Base-by-base conservation (phyloP, 2,888 invertebrate species). In the Arctia plantaginis region DNA sequence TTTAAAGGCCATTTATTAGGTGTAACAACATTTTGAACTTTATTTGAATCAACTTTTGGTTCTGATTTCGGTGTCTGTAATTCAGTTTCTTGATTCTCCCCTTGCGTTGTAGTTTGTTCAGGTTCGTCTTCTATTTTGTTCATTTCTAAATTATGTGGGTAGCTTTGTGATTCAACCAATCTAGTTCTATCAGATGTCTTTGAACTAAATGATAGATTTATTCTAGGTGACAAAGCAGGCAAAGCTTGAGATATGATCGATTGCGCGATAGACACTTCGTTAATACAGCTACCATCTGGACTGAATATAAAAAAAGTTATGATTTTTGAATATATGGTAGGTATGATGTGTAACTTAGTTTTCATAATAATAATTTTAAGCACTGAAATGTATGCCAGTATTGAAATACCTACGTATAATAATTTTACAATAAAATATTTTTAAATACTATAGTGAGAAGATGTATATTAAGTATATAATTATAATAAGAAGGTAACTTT, bases 1-100 rank as follows among this genome's bases (percentile, higher is more conserved):
- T 98, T 97, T 77, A 98, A 93, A 15, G 98, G 98, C 98, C 98
- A 99, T 90, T 98, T 97, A 83, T 96, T 97, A 7, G 96, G 96
- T 35, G 97, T 96, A 39, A 91, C 90, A 55, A 92, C 90, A 77
- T 90, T 90, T 87, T 94, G 92, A 47, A 81, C 83, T 83, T 92
- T 92, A 82, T 91, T 86, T 1, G 79, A 83, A 59, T 93, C 90
- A 67, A 74, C 85, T 85, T 90, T 91, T 59, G 87, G 83, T 82
- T 93, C 91, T 62, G 80, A 76, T 85, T 90, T 90, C 0, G 90
- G 90, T 68, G 90, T 91, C 68, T 89, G 85, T 23, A 79, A 74
- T 82, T 89, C 89, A 69, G 89, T 88, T 71, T 78, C 86, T 81
- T 87, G 83, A 73, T 88, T 88, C 51, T 81, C 86, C 64, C 76